Base-by-base conservation (phyloP, 2,888 invertebrate species). In the Pecten maximus region DNA sequence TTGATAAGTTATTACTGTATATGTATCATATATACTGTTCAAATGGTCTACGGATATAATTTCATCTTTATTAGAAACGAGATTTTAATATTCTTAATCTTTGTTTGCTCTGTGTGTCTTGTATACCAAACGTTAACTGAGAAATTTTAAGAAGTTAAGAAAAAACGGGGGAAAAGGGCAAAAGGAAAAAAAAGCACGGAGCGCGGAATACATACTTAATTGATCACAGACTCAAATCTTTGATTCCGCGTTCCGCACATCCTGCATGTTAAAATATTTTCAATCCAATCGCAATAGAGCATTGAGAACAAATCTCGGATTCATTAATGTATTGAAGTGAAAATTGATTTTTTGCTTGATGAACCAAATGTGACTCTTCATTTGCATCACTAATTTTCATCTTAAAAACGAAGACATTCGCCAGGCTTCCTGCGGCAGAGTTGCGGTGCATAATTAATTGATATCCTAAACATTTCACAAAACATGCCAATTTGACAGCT, bases 301-400 rank as follows among this genome's bases (percentile, higher is more conserved):
- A 74, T 74, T 74, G 12, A 35, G 28, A 74, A 8, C 74, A 28
- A 35, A 35, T 74, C 74, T 74, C 35, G 35, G 35, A 0, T 74
- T 74, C 54, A 54, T 54, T 23, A 54, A 23, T 19, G 19, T 23
- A 23, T 54, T 19, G 35, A 28, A 35, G 74, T 74, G 74, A 74
- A 35, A 74, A 74, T 74, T 74, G 74, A 74, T 74, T 74, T 74
- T 74, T 35, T 35, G 74, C 19, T 35, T 74, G 74, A 74, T 28
- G 60, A 23, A n/a, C n/a, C 60, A 16, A 23, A n/a, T 60, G 74
- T 35, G 74, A 74, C 74, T 35, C 35, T 35, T 74, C 74, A 35
- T 74, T 74, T 74, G 74, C 74, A 74, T 74, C 74, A 35, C 35
- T 74, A 23, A 74, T 74, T 74, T 74, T 35, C 28, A 74, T 74